Base-by-base conservation (phyloP, 2,113 vertebrate species). In the Tor tambroides region DNA sequence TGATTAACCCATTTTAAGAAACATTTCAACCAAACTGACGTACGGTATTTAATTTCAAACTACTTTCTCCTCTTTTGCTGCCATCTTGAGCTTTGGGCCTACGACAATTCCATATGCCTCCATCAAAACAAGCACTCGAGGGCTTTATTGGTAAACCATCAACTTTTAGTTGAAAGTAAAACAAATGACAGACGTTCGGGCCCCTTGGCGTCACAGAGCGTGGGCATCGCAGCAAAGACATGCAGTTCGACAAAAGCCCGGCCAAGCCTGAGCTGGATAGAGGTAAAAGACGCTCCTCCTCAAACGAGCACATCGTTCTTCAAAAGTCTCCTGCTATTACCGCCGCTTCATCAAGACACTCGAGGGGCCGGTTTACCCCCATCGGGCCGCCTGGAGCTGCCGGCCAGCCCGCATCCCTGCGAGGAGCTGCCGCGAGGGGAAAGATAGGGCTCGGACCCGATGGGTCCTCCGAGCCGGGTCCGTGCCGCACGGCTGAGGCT, bases 251-350 rank as follows among this genome's bases (percentile, higher is more conserved):
- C 78, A 90, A 94, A 94, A 92, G 92, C 90, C 90, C 86, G 43
- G 94, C 95, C 95, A 95, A 94, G 92, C 91, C 87, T 35, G 88
- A 92, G 93, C 94, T 95, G 94, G 95, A 95, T 92, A 91, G 92
- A 92, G 92, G 93, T 94, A 87, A 91, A 95, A 95, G 93, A 94
- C 93, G 89, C 93, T 92, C 90, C 91, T 91, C 91, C 94, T 93
- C 93, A 93, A 95, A 94, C 80, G 88, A 86, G 72, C 89, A 91
- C 89, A 78, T 89, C 91, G 81, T 90, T 91, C 92, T 93, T 95
- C 93, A 95, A 95, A 95, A 93, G 90, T 88, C 84, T 87, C 82
- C 56, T 28, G 92, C 93, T 92, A 93, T 94, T 92, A 94, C 92
- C 71, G 88, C 90, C 93, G 17, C 92, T 92, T 94, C 94, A 92